Conservation (phyloP, 2,113 vertebrate species). For the Urocitellus parryii region DNA sequence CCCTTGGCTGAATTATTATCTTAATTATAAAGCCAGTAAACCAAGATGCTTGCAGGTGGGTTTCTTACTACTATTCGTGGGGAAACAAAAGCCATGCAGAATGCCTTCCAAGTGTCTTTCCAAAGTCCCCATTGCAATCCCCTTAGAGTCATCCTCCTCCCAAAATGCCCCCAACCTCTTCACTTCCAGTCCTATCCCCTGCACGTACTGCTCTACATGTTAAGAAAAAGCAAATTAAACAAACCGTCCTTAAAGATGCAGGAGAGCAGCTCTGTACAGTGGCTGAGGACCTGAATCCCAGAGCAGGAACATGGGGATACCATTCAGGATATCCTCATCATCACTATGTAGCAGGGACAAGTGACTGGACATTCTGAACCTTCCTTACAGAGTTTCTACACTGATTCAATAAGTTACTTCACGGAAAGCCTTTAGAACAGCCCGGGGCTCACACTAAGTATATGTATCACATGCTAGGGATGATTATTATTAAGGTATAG, state of each 20-base stretch:
- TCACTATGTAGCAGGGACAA: neutral
- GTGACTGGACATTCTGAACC: neutral
- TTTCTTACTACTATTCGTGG: neutral
- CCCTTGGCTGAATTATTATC: neutral
- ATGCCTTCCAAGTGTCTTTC: neutral
- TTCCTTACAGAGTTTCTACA: neutral
- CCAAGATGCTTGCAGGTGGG: neutral
- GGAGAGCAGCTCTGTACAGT: neutral
- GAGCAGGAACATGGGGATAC: neutral
- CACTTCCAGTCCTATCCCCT: neutral
- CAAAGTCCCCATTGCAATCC: neutral
- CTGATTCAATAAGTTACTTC: neutral
- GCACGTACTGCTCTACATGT: neutral
- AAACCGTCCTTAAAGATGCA: neutral
- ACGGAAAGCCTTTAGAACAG: neutral
- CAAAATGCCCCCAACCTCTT: neutral
- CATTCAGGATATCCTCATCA: neutral
- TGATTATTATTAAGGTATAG: neutral
- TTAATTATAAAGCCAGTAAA: neutral
- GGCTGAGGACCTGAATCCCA: neutral
- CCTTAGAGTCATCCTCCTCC: neutral
- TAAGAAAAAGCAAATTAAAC: neutral
- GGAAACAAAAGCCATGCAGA: neutral
- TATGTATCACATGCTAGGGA: neutral
- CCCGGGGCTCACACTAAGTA: neutral